phyloP scores from a whole-genome alignment of 2,888 invertebrate species.

The Thera obeliscata region DNA sequence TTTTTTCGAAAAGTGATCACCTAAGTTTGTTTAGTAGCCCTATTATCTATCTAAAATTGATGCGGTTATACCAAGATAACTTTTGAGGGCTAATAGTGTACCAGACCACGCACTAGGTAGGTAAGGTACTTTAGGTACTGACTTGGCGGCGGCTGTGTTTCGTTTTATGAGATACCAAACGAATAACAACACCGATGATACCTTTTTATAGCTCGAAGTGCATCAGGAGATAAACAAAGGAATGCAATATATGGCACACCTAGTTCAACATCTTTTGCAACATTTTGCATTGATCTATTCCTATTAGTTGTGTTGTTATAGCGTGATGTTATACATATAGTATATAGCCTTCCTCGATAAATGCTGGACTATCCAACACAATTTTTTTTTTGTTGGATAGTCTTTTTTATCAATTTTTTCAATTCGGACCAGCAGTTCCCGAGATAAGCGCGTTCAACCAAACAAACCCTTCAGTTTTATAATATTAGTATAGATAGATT shows the following conservation, averaged over 20 bases:
- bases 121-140: not conserved
- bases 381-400: too few species aligned
- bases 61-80: not conserved
- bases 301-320: not conserved
- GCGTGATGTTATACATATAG: not conserved
- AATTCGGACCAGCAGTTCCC: too few species aligned
- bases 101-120: too few species aligned
- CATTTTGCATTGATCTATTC: conserved; percentile 3
- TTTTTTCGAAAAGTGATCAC: too few species aligned
- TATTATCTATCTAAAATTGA: not conserved
- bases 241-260: conserved; percentile 19
- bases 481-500: too few species aligned
- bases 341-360: too few species aligned
- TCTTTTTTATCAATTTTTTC: too few species aligned
- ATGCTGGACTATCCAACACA: too few species aligned
- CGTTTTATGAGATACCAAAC: not conserved
- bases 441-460: too few species aligned
- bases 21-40: too few species aligned
- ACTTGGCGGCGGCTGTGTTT: not conserved
- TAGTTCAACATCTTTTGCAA: conserved; percentile 10
- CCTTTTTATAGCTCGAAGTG: not conserved
- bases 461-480: too few species aligned
- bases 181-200: conserved; percentile 5
- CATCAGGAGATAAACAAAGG: conserved; percentile 5
- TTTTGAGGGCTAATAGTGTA: too few species aligned